Base-by-base conservation (phyloP, 2,888 invertebrate genomes). In the Lepidocyrtinus sp. region DNA sequence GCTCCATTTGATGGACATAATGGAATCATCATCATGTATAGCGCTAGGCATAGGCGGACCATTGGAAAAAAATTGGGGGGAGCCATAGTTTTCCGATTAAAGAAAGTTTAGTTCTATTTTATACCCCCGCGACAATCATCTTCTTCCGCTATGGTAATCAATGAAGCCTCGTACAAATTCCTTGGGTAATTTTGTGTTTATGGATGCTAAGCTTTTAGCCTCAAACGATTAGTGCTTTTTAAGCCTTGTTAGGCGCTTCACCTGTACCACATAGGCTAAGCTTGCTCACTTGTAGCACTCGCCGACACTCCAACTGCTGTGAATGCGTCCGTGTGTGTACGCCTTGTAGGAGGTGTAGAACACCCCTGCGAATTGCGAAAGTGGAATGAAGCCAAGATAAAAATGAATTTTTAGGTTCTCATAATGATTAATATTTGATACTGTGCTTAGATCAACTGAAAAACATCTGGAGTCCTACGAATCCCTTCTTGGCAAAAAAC, bases 381-480 rank as follows among this genome's bases (percentile, higher is more conserved):
- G n/a, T n/a, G n/a, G n/a, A n/a, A n/a, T n/a, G n/a, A n/a, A n/a
- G n/a, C n/a, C n/a, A n/a, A n/a, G n/a, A 36, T 36, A 36, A 36
- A 36, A 36, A 36, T n/a, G 36, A 36, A 7, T 36, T 36, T 36
- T 36, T 5, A 36, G 12, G 36, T 7, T 5, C 5, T 12, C 36
- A 36, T 36, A 36, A 36, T 36, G 36, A 36, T 36, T 36, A 36
- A 36, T 36, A 36, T 36, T 36, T 36, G 36, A 36, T 36, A 12
- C 36, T 27, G 3, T 67, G 17, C 24, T 64, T 59, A 86, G 86
- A 85, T 67, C 86, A 85, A 82, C 80, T 86, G 73, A 85, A 86
- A 25, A 77, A 86, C 62, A 86, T 86, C 64, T 86, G 86, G 86
- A 85, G 81, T 64, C 86, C 86, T 0, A 86, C 86, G 2, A 86